Base-by-base conservation (phyloP, 92 coral and sea anemone species). In the Heteractis magnifica region DNA sequence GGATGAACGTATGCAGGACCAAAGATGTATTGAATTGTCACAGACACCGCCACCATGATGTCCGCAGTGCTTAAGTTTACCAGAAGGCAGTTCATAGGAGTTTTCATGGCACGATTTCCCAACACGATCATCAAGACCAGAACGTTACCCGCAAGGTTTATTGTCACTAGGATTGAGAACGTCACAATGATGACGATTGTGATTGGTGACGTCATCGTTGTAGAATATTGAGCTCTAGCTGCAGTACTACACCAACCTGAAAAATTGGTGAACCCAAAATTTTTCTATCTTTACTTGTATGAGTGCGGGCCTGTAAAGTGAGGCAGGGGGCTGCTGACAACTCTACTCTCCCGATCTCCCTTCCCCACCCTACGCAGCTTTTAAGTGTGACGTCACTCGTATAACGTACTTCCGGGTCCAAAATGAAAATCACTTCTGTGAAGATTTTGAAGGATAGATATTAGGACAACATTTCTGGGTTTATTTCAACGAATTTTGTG, bases 11-110 rank as follows among this genome's bases (percentile, higher is more conserved):
- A 26, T 11, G 75, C 56, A 0, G 88, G 83, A 62, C 82, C 81
- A 16, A 85, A 6, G 80, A 85, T 72, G 50, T 52, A 85, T 26
- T 70, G 78, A 2, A 83, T 82, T 11, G 84, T 56, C 50, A 85
- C 55, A 55, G 80, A 79, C 48, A 85, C 55, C n/a, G 84, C 88
- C 53, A 85, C 84, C 20, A 75, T 70, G 60, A 85, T 85, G 72
- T 85, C 88, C 11, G 88, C 88, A 44, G 44, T 50, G 71, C 83
- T 83, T 8, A 85, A 75, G 56, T 85, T 85, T 23, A 85, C 60
- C 55, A 85, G 20, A 3, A 85, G 77, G 55, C 56, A 85, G 79
- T 85, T 85, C 88, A 85, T 85, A 44, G 88, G 84, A 9, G 60
- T 56, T 70, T 75, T 68, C 83, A 85, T 52, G 2, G 65, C 75